These are phyloP conservation scores for Sebastes trivittatus DNA, from an alignment of 2,797 vertebrate species.

Conservation along the genomic window DNA sequence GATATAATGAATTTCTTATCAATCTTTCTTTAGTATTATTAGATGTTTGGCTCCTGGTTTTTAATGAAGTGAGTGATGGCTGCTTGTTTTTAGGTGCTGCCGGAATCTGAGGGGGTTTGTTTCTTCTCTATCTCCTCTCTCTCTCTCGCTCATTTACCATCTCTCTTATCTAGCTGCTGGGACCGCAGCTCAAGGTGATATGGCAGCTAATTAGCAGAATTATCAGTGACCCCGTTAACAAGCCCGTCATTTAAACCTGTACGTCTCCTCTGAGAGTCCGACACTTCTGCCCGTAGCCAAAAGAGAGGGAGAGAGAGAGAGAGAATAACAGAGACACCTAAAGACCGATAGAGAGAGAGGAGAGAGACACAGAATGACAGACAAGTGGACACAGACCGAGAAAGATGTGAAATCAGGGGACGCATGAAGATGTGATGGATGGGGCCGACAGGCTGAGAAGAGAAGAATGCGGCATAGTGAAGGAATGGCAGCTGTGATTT, in stretches of 20 bases:
- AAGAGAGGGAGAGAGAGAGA: conserved; percentile 3
- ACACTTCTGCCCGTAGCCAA: conserved; percentile 46
- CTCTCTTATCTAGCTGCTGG: conserved; percentile 62
- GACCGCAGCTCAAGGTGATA: conserved; percentile 77
- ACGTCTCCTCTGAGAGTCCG: conserved; percentile 69
- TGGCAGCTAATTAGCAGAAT: conserved; percentile 80
- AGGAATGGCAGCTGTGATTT: conserved; percentile 17
- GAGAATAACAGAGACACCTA: conserved; percentile 13
- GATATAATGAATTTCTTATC: background rate
- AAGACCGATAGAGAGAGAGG: conserved; percentile 11
- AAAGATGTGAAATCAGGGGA: conserved; percentile 35
- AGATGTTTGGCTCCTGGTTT: background rate
- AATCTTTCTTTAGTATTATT: background rate
- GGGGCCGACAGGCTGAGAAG: conserved; percentile 1
- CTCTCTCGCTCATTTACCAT: background rate
- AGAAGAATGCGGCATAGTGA: conserved; percentile 12
- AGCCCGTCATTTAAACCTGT: conserved; percentile 76
- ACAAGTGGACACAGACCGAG: conserved; percentile 9
- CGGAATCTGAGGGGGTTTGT: conserved; percentile 3
- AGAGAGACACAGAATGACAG: conserved; percentile 18
- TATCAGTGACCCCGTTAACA: conserved; percentile 80
- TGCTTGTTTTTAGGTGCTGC: background rate
- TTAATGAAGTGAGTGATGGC: background rate
- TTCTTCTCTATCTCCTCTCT: conserved; percentile 16
- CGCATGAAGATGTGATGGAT: conserved; percentile 19